Base-by-base conservation (phyloP, 2,888 invertebrate species). In the Dexiosoma caninum region DNA sequence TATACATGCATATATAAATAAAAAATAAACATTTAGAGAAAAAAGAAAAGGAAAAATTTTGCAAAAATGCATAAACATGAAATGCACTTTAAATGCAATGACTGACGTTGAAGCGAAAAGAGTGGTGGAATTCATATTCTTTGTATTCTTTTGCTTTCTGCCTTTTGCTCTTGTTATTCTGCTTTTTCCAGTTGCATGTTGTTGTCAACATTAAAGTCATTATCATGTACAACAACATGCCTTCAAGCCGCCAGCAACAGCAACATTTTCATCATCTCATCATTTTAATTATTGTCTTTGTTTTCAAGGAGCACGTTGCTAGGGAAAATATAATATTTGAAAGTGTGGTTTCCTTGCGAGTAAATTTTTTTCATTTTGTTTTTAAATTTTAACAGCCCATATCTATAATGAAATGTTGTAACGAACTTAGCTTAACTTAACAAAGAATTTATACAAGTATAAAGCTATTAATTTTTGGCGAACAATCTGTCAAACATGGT, bases 201-300 rank as follows among this genome's bases (percentile, higher is more conserved):
- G 60, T 78, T 69, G 75, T 75, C 79, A 79, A 57, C 62, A 75
- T 75, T 75, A 64, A 75, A 79, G 62, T 79, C 75, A 79, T 79
- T 79, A 79, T 74, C 69, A 79, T 74, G 44, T 55, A 67, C 42
- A 5, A 46, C 60, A 53, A 60, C 12, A 71, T 49, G 23, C 57
- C 9, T 75, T 49, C 40, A 49, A 59, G 27, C 19, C 44, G n/a
- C 49, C 60, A 51, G 51, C 32, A 42, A 53, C 23, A 42, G 35
- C 14, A 46, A 67, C 32, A 53, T 69, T 53, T 55, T 64, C 62
- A 19, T 37, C 53, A 55, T 46, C 59, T 55, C 72, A 53, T 67
- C 35, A 53, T 69, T n/a, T 59, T 75, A 57, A 66, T 66, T 40
- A 75, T 55, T 62, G 37, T 69, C 76, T 62, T 60, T 69, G 53